Conservation (phyloP, 2,113 vertebrate genomes). For the Pavo muticus region DNA sequence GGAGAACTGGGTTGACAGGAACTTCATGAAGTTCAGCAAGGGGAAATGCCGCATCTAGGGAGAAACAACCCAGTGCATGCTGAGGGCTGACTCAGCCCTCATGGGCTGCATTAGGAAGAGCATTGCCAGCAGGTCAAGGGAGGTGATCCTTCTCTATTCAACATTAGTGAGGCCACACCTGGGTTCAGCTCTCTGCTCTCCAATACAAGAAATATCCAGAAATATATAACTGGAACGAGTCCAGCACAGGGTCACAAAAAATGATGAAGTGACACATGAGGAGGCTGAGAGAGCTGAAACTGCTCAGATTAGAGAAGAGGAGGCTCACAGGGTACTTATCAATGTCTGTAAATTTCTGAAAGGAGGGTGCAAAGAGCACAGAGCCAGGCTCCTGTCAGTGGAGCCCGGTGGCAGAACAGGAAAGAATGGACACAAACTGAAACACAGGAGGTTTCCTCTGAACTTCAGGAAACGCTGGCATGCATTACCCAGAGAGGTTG, state of each 20-base stretch:
- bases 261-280: background rate
- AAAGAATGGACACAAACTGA: background rate
- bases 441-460: background rate
- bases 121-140: accelerated
- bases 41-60: background rate
- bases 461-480: background rate
- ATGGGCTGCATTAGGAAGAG: background rate
- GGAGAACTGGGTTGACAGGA: background rate
- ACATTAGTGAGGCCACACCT: too few species aligned
- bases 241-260: background rate
- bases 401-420: background rate
- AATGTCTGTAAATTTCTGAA: background rate
- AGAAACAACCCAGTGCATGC: accelerated
- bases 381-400: background rate
- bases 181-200: too few species aligned
- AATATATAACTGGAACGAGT: too few species aligned
- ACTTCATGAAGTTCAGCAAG: background rate
- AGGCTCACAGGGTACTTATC: background rate
- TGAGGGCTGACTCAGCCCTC: background rate
- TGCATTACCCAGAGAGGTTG: accelerated
- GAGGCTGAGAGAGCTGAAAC: background rate
- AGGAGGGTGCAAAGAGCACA: background rate
- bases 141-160: too few species aligned
- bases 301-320: background rate
- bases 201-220: too few species aligned